Conservation (phyloP, 2,113 vertebrate species). For the Etheostoma cragini region DNA sequence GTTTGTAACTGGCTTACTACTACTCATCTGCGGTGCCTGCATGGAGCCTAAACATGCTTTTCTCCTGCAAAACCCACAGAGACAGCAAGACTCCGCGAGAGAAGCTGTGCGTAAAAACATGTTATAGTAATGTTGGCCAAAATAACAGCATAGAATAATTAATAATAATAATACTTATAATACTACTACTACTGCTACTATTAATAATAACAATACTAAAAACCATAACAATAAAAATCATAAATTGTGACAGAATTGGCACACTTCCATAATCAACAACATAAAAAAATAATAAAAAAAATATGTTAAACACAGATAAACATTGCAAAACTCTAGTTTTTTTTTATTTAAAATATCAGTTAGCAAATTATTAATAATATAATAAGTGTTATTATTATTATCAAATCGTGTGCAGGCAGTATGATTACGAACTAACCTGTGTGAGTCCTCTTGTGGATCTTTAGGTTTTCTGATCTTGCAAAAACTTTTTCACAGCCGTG, state of each 20-base stretch:
- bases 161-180: neutral
- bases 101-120: neutral
- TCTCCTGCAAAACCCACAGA: slow-evolving; percentile 19
- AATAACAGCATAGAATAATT: neutral
- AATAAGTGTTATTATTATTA: slow-evolving; percentile 2
- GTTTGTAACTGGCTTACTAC: slow-evolving; percentile 48
- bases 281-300: neutral
- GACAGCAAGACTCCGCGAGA: slow-evolving; percentile 1
- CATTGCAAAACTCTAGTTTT: neutral
- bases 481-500: slow-evolving; percentile 83
- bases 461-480: slow-evolving; percentile 85
- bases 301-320: neutral
- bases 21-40: slow-evolving; percentile 32
- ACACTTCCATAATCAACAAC: neutral
- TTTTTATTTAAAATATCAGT: neutral
- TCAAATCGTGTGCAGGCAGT: slow-evolving; percentile 26
- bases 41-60: slow-evolving; percentile 18
- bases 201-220: neutral
- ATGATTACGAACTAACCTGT: slow-evolving; percentile 77
- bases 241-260: neutral
- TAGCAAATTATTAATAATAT: neutral
- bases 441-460: slow-evolving; percentile 86
- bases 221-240: neutral
- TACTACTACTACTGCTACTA: slow-evolving; percentile 4
- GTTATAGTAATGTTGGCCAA: slow-evolving; percentile 5